Evolutionary conservation across 2,797 vertebrate species (phyloP).

Genomic region (Liasis olivaceus): DNA sequence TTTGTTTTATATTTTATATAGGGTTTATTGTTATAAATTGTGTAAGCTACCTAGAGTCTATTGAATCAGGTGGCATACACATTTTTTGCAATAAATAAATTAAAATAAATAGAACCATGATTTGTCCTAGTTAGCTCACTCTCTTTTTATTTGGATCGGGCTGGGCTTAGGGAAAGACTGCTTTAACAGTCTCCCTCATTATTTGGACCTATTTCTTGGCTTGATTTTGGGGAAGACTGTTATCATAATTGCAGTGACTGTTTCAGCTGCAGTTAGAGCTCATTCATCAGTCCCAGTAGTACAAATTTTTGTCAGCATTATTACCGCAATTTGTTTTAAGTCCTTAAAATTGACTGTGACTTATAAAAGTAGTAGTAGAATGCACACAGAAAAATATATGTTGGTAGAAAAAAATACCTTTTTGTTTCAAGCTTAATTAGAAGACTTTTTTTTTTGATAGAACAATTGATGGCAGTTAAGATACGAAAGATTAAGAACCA

Average conservation of each 20-base stretch:
- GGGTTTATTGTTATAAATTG: background rate
- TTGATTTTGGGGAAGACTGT: background rate
- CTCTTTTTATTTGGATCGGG: background rate
- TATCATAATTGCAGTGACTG: background rate
- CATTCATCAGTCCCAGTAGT: background rate
- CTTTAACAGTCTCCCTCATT: background rate
- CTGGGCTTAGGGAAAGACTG: background rate
- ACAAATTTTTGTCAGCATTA: background rate
- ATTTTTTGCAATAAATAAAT: background rate
- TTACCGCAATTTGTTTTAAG: background rate
- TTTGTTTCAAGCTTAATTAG: background rate
- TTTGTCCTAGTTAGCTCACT: background rate
- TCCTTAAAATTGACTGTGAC: background rate
- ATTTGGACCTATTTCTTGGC: background rate
- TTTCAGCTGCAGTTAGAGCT: background rate
- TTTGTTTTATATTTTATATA: background rate
- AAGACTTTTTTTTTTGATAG: background rate
- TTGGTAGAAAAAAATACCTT: background rate
- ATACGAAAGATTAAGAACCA: background rate
- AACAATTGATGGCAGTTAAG: background rate
- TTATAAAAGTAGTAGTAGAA: background rate
- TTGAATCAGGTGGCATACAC: background rate
- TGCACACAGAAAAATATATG: background rate
- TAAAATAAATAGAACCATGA: background rate
- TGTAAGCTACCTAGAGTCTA: background rate